A percentile compares a stretch with the other conserved stretches of the same genome.
phyloP scores from a whole-genome alignment of 2,888 invertebrate species.

The Dermolepida albohirtum region DNA sequence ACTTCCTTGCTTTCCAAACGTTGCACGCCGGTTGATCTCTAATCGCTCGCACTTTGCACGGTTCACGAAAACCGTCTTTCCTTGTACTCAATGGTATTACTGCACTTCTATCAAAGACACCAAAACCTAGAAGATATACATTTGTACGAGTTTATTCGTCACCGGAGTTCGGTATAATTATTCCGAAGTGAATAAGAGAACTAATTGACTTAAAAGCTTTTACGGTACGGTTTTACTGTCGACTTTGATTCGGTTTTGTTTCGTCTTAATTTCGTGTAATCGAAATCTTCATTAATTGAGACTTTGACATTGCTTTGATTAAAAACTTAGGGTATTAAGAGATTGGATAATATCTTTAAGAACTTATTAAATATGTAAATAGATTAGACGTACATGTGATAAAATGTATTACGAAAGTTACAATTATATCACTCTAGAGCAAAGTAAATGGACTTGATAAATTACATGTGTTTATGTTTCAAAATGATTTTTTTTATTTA shows the following conservation, averaged over 20 bases:
- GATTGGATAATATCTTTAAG: background rate
- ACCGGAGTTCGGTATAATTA: slow-evolving; percentile 33
- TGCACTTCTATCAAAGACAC: slow-evolving; percentile 17
- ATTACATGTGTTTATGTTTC: too few species aligned
- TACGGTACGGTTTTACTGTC: slow-evolving; percentile 31
- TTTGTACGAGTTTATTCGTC: slow-evolving; percentile 19
- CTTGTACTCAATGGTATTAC: background rate
- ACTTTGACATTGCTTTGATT: background rate
- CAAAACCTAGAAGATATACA: background rate
- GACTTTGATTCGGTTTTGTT: slow-evolving; percentile 35
- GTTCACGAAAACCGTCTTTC: slow-evolving; percentile 18
- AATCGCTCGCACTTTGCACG: slow-evolving; percentile 27
- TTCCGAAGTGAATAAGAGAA: slow-evolving; percentile 32
- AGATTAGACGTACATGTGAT: too few species aligned
- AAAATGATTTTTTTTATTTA: too few species aligned
- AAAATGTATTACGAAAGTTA: too few species aligned
- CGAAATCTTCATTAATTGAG: slow-evolving; percentile 7
- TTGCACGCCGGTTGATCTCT: slow-evolving; percentile 39
- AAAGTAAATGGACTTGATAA: too few species aligned
- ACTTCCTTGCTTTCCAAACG: slow-evolving; percentile 48
- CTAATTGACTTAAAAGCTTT: slow-evolving; percentile 42
- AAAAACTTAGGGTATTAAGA: background rate
- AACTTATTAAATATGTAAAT: too few species aligned
- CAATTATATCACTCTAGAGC: too few species aligned
- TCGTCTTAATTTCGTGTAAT: slow-evolving; percentile 23